Percentiles rank a stretch among this genome's conserved stretches.
These are phyloP conservation scores for Tetropium fuscum DNA, from an alignment of 2,888 invertebrate genomes.

Conservation along the genomic window DNA sequence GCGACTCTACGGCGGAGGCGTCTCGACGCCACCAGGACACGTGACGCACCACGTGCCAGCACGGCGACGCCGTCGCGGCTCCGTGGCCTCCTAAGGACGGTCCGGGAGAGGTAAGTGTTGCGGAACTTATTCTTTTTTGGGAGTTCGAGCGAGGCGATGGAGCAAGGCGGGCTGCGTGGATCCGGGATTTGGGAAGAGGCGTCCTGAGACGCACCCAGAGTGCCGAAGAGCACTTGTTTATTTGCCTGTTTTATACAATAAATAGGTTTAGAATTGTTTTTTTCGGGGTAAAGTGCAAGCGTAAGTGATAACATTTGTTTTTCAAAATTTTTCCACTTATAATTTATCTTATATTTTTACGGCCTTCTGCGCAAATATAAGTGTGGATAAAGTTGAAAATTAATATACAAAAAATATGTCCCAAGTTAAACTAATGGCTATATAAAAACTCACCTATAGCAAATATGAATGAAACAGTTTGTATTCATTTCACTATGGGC, in stretches of 20 bases:
- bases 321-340: too few relatives aligned
- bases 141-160: neutral
- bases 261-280: too few relatives aligned
- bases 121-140: conserved; percentile 23
- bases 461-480: too few relatives aligned
- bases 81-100: conserved; percentile 55
- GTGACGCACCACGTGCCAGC: conserved; percentile 59
- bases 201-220: conserved; percentile 8
- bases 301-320: too few relatives aligned
- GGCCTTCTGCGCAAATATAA: too few relatives aligned
- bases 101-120: conserved; percentile 19
- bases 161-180: conserved; percentile 9
- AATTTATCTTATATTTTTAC: too few relatives aligned
- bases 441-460: too few relatives aligned
- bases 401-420: too few relatives aligned
- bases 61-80: conserved; percentile 49
- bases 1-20: conserved; percentile 55
- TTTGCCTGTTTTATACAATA: neutral
- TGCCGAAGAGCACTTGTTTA: neutral
- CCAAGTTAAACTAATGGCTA: too few relatives aligned
- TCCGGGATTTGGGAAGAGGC: conserved; percentile 11
- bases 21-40: conserved; percentile 59
- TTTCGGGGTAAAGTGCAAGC: too few relatives aligned
- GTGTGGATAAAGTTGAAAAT: too few relatives aligned
- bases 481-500: too few relatives aligned